These are phyloP conservation scores for Aurelia aurita DNA, from an alignment of 30 jellyfish, hydroid and myxozoan genomes.

Conservation along the genomic window DNA sequence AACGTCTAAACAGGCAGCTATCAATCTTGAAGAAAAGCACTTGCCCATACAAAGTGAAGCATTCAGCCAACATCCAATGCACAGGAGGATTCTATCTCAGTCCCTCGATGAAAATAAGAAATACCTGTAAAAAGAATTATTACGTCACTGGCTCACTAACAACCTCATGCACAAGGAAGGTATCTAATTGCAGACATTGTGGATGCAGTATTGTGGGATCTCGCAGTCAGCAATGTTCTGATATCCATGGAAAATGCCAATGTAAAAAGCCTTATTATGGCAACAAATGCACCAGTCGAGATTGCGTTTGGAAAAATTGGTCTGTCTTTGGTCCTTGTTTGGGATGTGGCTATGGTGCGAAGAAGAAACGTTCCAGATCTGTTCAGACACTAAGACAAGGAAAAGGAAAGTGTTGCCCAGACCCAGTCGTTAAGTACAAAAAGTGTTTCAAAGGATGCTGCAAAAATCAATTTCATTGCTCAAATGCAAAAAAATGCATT, in stretches of 20 bases:
- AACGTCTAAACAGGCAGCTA: not conserved
- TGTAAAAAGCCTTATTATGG: constrained; percentile 40
- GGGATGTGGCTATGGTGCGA: constrained; percentile 44
- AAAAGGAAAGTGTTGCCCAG: constrained; percentile 4
- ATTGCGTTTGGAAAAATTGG: constrained; percentile 61
- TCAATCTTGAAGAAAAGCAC: constrained; percentile 14
- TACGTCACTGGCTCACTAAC: constrained; percentile 25
- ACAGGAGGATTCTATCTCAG: constrained; percentile 19
- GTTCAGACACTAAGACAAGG: not conserved
- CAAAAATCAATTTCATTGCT: constrained; percentile 32
- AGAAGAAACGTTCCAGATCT: constrained; percentile 9
- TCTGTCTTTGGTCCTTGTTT: not conserved
- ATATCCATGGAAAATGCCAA: constrained; percentile 30
- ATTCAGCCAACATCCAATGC: constrained; percentile 41
- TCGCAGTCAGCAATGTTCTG: constrained; percentile 5
- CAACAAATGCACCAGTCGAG: constrained; percentile 8
- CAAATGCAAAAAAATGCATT: constrained; percentile 25
- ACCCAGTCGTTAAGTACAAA: not conserved
- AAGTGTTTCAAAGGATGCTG: constrained; percentile 44
- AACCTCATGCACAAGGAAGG: constrained; percentile 32
- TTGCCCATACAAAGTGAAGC: constrained; percentile 9
- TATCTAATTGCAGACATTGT: constrained; percentile 18
- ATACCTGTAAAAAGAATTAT: constrained; percentile 15
- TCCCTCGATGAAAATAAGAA: constrained; percentile 41
- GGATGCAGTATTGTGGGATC: constrained; percentile 20